Conservation (phyloP, 2,888 invertebrate genomes). For the Saturnia pavonia region DNA sequence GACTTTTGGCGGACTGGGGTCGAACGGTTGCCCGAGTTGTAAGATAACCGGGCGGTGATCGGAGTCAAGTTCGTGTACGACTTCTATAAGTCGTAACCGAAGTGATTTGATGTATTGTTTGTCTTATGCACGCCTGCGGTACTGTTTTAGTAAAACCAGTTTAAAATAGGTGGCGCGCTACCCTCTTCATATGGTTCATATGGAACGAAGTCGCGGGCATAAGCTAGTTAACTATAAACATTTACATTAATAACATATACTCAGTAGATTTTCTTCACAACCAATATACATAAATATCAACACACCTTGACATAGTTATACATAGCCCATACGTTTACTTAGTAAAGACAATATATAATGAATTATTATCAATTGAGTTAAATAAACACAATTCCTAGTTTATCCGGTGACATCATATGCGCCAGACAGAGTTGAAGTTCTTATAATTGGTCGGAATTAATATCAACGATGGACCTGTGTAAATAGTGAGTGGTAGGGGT, state of each 20-base stretch:
- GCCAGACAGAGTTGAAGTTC: slow-evolving; percentile 33
- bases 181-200: too few relatives aligned
- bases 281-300: not conserved
- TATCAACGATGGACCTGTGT: slow-evolving; percentile 28
- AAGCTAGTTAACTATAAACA: not conserved
- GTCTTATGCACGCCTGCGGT: too few relatives aligned
- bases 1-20: too few relatives aligned
- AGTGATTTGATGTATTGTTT: too few relatives aligned
- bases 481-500: not conserved
- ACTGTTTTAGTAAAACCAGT: too few relatives aligned
- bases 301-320: slow-evolving; percentile 12
- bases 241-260: not conserved
- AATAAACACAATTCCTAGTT: slow-evolving; percentile 28
- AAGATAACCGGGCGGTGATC: too few relatives aligned
- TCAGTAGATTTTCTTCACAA: not conserved
- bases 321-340: not conserved
- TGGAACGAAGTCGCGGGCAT: too few relatives aligned
- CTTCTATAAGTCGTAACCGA: too few relatives aligned
- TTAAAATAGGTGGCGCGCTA: too few relatives aligned
- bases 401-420: slow-evolving; percentile 56
- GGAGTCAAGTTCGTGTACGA: too few relatives aligned
- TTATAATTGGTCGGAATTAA: slow-evolving; percentile 50
- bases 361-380: slow-evolving; percentile 13
- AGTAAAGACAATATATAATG: not conserved
- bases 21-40: too few relatives aligned